These are phyloP conservation scores for Icerya purchasi DNA, from an alignment of 2,888 invertebrate genomes.

Conservation along the genomic window DNA sequence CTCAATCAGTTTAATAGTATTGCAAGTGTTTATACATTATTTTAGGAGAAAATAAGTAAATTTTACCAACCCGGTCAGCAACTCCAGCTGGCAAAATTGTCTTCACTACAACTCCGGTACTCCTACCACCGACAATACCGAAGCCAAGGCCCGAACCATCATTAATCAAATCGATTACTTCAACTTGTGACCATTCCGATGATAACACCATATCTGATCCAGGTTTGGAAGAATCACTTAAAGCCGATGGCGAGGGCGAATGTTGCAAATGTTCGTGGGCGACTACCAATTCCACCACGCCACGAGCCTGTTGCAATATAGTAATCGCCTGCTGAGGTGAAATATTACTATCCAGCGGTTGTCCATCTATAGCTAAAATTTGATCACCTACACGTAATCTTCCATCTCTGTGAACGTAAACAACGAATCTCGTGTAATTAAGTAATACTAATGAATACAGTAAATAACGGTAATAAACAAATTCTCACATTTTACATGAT, in stretches of 20 bases:
- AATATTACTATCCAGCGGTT: constrained; percentile 51
- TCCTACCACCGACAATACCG: constrained; percentile 92
- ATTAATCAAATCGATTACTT: constrained; percentile 90
- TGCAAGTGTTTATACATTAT: too few relatives aligned
- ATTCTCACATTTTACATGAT: too few relatives aligned
- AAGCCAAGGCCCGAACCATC: constrained; percentile 96
- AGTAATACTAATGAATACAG: too few relatives aligned
- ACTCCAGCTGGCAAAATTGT: constrained; percentile 94
- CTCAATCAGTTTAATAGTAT: too few relatives aligned
- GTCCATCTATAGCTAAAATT: constrained; percentile 62
- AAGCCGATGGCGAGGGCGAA: constrained; percentile 35
- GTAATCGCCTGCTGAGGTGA: constrained; percentile 63
- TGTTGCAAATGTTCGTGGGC: constrained; percentile 25
- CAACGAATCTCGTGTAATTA: neutral
- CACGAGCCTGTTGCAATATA: constrained; percentile 51
- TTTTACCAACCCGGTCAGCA: constrained; percentile 72
- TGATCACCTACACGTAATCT: constrained; percentile 57
- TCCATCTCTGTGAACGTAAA: constrained; percentile 33
- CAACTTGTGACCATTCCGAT: constrained; percentile 96
- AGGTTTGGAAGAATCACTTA: constrained; percentile 32
- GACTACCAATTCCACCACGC: constrained; percentile 41
- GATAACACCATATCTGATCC: constrained; percentile 43
- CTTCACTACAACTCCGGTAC: constrained; percentile 98
- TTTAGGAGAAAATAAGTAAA: too few relatives aligned
- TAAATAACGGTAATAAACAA: too few relatives aligned